Evolutionary conservation across 2,888 invertebrate species (phyloP).

Genomic region (Coenonympha arcania): DNA sequence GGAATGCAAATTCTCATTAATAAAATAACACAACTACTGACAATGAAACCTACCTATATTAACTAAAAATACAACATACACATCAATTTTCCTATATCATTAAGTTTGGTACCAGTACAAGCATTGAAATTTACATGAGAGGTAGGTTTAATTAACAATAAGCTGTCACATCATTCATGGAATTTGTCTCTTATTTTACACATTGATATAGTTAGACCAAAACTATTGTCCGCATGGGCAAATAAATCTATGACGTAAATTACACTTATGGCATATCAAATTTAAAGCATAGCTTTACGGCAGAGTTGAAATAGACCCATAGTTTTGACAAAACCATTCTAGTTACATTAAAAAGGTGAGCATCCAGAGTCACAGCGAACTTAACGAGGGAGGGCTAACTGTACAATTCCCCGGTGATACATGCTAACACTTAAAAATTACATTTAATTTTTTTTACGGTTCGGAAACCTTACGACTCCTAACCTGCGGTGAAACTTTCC

Average conservation of each 20-base stretch:
- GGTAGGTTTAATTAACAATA: constrained; percentile 71
- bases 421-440: constrained; percentile 74
- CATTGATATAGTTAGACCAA: constrained; percentile 60
- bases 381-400: constrained; percentile 74
- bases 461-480: constrained; percentile 64
- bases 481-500: constrained; percentile 70
- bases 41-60: constrained; percentile 73
- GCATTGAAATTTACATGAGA: constrained; percentile 72
- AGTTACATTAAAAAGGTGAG: constrained; percentile 62
- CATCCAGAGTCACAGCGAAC: constrained; percentile 72
- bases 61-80: constrained; percentile 75
- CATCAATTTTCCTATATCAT: constrained; percentile 70
- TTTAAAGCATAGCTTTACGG: constrained; percentile 62
- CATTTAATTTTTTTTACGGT: constrained; percentile 66
- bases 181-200: constrained; percentile 71
- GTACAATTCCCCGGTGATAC: constrained; percentile 74
- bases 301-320: constrained; percentile 52
- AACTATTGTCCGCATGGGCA: constrained; percentile 55
- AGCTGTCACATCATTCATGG: constrained; percentile 54
- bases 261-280: constrained; percentile 50
- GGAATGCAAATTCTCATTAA: constrained; percentile 74
- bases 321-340: constrained; percentile 64
- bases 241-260: constrained; percentile 45
- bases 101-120: constrained; percentile 70
- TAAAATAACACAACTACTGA: constrained; percentile 75